Evolutionary conservation across 1,140 invertebrate species (phyloP), one percentile per base, ranked within the genome.

Genomic region (Zaprionus lachaisei): DNA sequence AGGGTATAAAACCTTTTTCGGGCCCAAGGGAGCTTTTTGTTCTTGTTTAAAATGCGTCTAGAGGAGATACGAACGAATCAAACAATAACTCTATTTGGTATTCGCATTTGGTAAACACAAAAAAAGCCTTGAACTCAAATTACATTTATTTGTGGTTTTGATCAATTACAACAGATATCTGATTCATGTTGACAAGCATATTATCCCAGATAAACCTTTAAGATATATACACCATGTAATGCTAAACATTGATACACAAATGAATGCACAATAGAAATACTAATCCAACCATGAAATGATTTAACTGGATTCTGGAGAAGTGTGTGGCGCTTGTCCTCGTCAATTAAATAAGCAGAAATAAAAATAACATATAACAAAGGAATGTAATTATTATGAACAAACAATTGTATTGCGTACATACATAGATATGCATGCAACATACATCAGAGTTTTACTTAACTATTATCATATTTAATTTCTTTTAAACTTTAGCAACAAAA

Each of bases 361-460:
- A 56, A 78, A 80, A 70, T 77, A 69, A 67, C 47, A 80, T 74
- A 65, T 77, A 69, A 67, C 47, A 73, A 67, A 74, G 75, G 75
- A 80, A 78, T 80, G 78, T 80, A 57, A 74, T 78, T 74, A 72
- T 73, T 47, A 65, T 69, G 70, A 75, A 80, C 78, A 80, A 80
- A 77, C 61, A 74, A 74, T 64, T 77, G 64, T 77, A 68, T 77
- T 80, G 77, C 74, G 77, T 80, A 80, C 77, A 66, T 72, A 68
- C 65, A 74, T 34, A 41, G 5, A 41, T 70, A 38, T 65, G 57
- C 47, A 67, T 24, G 24, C 47, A 58, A 73, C 56, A 68, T 74
- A 74, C 64, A 77, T 67, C 51, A 57, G 34, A 38, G 49, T 58
- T 78, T 73, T 34, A 64, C 78, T 80, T 80, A 80, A 74, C 65